A percentile compares a stretch with the other conserved stretches of the same genome.
These are phyloP conservation scores for Diadema setosum DNA, from an alignment of 35 echinoderm and acorn worm species.

Conservation along the genomic window DNA sequence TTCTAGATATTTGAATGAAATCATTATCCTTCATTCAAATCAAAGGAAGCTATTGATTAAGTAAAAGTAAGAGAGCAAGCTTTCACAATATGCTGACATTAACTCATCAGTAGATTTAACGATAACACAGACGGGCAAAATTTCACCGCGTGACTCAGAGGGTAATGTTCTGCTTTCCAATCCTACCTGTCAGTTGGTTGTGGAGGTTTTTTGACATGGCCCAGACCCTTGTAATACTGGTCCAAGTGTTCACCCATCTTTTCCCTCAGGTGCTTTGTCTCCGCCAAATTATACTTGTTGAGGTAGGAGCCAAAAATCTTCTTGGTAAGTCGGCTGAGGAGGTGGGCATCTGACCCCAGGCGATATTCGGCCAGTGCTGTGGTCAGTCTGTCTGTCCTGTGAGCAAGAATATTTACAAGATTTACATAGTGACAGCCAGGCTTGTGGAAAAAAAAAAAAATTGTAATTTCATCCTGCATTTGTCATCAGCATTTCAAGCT, in stretches of 20 bases:
- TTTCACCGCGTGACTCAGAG: not conserved
- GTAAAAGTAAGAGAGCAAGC: too few species aligned
- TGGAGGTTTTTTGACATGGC: constrained; percentile 69
- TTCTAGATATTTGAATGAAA: too few species aligned
- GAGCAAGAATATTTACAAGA: too few species aligned
- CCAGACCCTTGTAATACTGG: constrained; percentile 54
- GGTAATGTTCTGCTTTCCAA: not conserved
- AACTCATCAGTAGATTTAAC: too few species aligned
- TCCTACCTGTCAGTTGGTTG: constrained; percentile 54
- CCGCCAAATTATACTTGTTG: constrained; percentile 57
- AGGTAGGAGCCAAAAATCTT: constrained; percentile 82
- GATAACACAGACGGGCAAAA: too few species aligned
- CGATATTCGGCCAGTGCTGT: constrained; percentile 49
- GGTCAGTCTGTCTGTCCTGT: constrained; percentile 68
- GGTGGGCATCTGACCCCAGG: constrained; percentile 89
- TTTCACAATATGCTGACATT: too few species aligned
- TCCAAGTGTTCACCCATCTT: constrained; percentile 91
- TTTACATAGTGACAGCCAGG: too few species aligned
- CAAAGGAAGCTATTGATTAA: too few species aligned
- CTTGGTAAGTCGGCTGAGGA: constrained; percentile 78
- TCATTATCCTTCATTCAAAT: too few species aligned
- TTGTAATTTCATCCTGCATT: too few species aligned
- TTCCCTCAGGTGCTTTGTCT: constrained; percentile 60
- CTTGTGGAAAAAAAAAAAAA: too few species aligned
- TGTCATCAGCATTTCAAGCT: too few species aligned